Base-by-base conservation (phyloP, 2,888 invertebrate genomes). In the Ichneumoninae sp. region DNA sequence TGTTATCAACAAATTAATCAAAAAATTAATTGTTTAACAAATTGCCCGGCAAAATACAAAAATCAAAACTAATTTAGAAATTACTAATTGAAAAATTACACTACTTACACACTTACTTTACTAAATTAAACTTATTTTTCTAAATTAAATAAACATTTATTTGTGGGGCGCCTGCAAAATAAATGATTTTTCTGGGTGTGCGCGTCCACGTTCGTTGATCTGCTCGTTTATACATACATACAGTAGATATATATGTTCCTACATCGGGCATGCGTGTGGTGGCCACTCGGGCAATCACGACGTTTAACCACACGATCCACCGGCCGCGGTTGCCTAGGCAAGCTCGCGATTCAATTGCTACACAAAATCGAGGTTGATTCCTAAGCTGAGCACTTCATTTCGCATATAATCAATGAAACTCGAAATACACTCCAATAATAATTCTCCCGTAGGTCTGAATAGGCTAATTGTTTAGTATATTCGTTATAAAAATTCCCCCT, bases 271-370 rank as follows among this genome's bases (percentile, higher is more conserved):
- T 76, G 30, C 69, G 62, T 44, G 80, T 76, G 78, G 77, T 80
- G 85, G 84, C 80, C 82, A 76, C 77, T 83, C 71, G 83, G 83
- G 80, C 79, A 87, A 88, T 88, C 86, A 81, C 82, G 65, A 75
- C 86, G 86, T 82, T 88, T 89, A 86, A 88, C 88, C 87, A 80
- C 82, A 87, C 87, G 86, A 89, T 88, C 88, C 80, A 81, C 77
- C 83, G 83, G 77, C 74, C 30, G 0, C 5, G 33, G 19, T 60
- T 65, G 47, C 52, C 47, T 47, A 66, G 47, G 62, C 75, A 52
- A 19, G 33, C 57, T 82, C 30, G 40, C 60, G 47, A 74, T 60
- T 68, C 74, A 66, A 40, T 57, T 66, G 26, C 26, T 60, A 66
- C 10, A n/a, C 8, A 10, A 62, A 40, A 44, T 50, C 54, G 66